A percentile compares a stretch with the other conserved stretches of the same genome.
phyloP scores from a whole-genome alignment of 2,797 vertebrate genomes.

The Antrozous pallidus region DNA sequence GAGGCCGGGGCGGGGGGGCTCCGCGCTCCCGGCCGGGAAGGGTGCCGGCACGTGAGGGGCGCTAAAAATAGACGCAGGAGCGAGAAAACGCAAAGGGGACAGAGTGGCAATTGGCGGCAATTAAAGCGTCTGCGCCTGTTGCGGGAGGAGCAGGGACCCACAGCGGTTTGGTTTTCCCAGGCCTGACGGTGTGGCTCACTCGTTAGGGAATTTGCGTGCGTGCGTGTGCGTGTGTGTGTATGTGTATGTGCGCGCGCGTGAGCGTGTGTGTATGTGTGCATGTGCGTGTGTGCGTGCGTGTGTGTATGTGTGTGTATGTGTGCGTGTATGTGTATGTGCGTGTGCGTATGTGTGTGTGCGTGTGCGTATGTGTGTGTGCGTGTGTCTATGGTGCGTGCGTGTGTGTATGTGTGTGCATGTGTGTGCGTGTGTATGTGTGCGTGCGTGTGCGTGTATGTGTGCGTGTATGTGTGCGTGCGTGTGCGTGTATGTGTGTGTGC shows the following conservation, averaged over 20 bases:
- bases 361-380: too few species aligned
- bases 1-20: conserved; percentile 80
- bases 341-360: neutral
- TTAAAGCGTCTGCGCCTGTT: conserved; percentile 80
- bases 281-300: too few species aligned
- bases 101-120: conserved; percentile 77
- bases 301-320: too few species aligned
- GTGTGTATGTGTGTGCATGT: neutral
- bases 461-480: neutral
- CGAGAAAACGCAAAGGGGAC: conserved; percentile 77
- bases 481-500: too few species aligned
- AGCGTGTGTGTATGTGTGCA: neutral
- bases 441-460: neutral
- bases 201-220: conserved; percentile 50
- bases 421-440: neutral
- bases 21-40: conserved; percentile 78
- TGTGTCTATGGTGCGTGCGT: neutral
- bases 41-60: conserved; percentile 81
- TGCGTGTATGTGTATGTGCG: neutral
- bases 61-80: conserved; percentile 84
- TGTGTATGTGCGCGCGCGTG: neutral
- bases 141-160: conserved; percentile 59
- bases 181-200: conserved; percentile 61
- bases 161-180: conserved; percentile 68
- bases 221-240: neutral